Evolutionary conservation across 2,797 vertebrate genomes (phyloP).

Genomic region (Dermochelys coriacea): DNA sequence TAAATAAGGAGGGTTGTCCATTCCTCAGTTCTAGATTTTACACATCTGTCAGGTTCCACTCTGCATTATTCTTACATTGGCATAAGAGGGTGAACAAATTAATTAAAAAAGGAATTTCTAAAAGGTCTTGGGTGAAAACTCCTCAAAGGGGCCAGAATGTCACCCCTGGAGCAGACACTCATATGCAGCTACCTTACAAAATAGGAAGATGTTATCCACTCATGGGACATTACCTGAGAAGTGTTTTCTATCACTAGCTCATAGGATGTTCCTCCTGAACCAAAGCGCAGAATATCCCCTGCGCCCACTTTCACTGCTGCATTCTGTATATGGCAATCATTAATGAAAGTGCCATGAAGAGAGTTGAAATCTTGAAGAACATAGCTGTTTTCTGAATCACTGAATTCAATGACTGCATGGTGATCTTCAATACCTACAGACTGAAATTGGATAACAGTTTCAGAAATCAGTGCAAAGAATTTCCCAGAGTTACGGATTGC

Average conservation of each 20-base stretch:
- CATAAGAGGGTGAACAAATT: neutral
- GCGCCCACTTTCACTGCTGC: slow-evolving; percentile 80
- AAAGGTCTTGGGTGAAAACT: neutral
- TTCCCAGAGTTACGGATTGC: neutral
- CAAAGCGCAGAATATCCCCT: slow-evolving; percentile 82
- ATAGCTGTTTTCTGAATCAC: slow-evolving; percentile 71
- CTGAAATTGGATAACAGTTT: slow-evolving; percentile 51
- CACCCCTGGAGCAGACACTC: neutral
- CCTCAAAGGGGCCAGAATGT: neutral
- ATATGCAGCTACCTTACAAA: neutral
- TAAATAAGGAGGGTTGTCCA: neutral
- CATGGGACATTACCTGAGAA: slow-evolving; percentile 61
- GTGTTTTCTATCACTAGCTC: slow-evolving; percentile 77
- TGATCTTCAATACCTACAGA: slow-evolving; percentile 80
- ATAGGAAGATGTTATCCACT: neutral
- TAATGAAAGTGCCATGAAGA: slow-evolving; percentile 82
- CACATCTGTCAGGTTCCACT: neutral
- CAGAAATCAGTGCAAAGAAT: neutral
- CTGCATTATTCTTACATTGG: neutral
- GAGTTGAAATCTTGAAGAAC: slow-evolving; percentile 84
- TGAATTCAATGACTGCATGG: slow-evolving; percentile 82
- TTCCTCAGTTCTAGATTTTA: neutral
- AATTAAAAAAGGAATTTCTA: neutral
- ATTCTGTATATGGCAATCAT: slow-evolving; percentile 86
- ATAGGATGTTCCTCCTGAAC: slow-evolving; percentile 73